phyloP scores from a whole-genome alignment of 2,797 vertebrate species.

The Pampus argenteus region DNA sequence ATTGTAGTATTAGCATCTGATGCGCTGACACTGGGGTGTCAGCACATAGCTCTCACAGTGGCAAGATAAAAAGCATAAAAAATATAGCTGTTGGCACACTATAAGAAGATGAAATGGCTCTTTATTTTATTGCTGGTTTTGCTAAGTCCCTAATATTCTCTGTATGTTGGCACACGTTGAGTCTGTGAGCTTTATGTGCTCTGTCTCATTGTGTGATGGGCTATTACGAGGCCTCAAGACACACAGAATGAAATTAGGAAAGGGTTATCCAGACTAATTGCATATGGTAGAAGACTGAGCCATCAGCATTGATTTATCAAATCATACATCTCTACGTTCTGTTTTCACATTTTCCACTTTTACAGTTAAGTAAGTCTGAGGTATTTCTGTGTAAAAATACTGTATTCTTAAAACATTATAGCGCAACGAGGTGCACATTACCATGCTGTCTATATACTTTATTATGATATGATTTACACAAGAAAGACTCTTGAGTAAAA shows the following conservation, averaged over 20 bases:
- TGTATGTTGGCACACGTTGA: constrained; percentile 29
- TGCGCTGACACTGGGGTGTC: constrained; percentile 26
- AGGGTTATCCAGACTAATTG: constrained; percentile 31
- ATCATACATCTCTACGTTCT: neutral
- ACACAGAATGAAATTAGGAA: constrained; percentile 32
- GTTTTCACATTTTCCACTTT: neutral
- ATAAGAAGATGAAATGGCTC: constrained; percentile 19
- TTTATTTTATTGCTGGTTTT: constrained; percentile 37
- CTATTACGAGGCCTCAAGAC: constrained; percentile 19
- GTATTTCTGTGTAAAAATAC: neutral
- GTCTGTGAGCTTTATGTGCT: constrained; percentile 25
- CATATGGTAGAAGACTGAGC: constrained; percentile 30
- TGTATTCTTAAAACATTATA: neutral
- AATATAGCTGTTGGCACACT: constrained; percentile 29
- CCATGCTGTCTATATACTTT: neutral
- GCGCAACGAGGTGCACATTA: neutral
- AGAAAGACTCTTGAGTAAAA: neutral
- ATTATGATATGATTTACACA: neutral
- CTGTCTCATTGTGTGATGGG: constrained; percentile 5
- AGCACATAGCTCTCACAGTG: neutral
- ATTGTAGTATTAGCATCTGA: neutral
- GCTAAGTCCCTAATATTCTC: constrained; percentile 22
- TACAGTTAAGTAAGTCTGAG: neutral
- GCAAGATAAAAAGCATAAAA: neutral
- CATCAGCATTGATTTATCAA: constrained; percentile 30